Evolutionary conservation across 2,797 vertebrate species (phyloP), one percentile per base, ranked within the genome.

Genomic region (Hoplostethus mediterraneus): DNA sequence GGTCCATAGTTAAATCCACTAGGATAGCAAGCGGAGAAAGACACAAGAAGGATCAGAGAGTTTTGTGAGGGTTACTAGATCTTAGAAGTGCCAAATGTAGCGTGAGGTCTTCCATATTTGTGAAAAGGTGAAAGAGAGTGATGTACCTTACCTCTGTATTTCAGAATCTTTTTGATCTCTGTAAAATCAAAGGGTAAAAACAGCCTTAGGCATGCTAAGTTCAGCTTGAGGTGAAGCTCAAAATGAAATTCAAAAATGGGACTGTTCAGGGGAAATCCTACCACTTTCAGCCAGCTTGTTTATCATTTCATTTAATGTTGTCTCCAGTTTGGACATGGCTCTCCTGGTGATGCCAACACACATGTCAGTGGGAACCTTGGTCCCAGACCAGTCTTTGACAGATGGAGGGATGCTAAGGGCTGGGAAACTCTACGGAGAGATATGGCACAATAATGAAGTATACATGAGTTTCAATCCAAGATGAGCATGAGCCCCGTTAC

Each of bases 1-100:
- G 92, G 75, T 97, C 95, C 80, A 97, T 88, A 3, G 93, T 94
- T 28, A 97, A 69, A 0, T 93, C 87, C 63, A 87, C 96, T 96
- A 87, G 14, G 59, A 12, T 47, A 16, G 38, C 10, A 47, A 47
- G 45, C 3, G 59, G 5, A 55, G 6, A 0, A 13, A 33, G 16
- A 33, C 16, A 30, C 11, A 33, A 31, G n/a, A 5, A 54, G 9
- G 2, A 13, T 7, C 2, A 13, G 9, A 54, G 52, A 36, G 33
- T 36, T 36, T 36, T 36, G 33, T 36, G 33, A 36, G 33, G 33
- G 33, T 36, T 36, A 7, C 7, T 36, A 40, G 38, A 40, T 40
- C 38, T 40, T 40, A 40, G 38, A 40, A 40, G 45, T 48, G 16
- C 45, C 21, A 25, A 17, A n/a, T 49, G 12, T 17, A 49, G 9